phyloP scores from a whole-genome alignment of 1,140 invertebrate species.

The Aphelinus atriplicis region DNA sequence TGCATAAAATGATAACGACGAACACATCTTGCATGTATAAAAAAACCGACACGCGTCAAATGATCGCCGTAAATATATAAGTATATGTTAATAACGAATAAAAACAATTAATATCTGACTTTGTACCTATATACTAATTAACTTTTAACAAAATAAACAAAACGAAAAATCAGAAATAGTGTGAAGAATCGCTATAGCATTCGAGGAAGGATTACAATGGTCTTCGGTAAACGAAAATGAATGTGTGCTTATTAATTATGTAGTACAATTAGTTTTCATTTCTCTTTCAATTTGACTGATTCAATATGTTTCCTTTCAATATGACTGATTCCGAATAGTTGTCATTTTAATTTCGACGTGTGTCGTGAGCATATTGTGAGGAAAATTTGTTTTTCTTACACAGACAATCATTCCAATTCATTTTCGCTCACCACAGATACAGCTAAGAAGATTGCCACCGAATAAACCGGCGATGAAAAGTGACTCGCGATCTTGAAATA shows the following conservation, averaged over 20 bases:
- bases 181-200: slow-evolving; percentile 15
- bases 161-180: slow-evolving; percentile 26
- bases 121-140: slow-evolving; percentile 64
- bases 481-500: slow-evolving; percentile 3
- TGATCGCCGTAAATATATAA: slow-evolving; percentile 49
- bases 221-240: slow-evolving; percentile 24
- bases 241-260: not conserved
- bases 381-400: slow-evolving; percentile 4
- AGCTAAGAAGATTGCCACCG: slow-evolving; percentile 32
- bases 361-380: too few relatives aligned
- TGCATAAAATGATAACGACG: slow-evolving; percentile 43
- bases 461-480: slow-evolving; percentile 33
- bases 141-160: slow-evolving; percentile 50
- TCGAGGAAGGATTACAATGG: too few relatives aligned
- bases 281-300: too few relatives aligned
- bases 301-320: too few relatives aligned
- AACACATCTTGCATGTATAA: slow-evolving; percentile 20
- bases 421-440: slow-evolving; percentile 36
- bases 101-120: slow-evolving; percentile 61
- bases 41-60: slow-evolving; percentile 42
- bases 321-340: too few relatives aligned
- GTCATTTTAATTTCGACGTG: too few relatives aligned
- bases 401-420: slow-evolving; percentile 39
- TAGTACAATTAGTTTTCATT: too few relatives aligned
- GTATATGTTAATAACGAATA: slow-evolving; percentile 47